Percentiles rank a stretch among this genome's conserved stretches.
These are phyloP conservation scores for Leptosomus discolor DNA, from an alignment of 2,113 vertebrate genomes.

Conservation along the genomic window DNA sequence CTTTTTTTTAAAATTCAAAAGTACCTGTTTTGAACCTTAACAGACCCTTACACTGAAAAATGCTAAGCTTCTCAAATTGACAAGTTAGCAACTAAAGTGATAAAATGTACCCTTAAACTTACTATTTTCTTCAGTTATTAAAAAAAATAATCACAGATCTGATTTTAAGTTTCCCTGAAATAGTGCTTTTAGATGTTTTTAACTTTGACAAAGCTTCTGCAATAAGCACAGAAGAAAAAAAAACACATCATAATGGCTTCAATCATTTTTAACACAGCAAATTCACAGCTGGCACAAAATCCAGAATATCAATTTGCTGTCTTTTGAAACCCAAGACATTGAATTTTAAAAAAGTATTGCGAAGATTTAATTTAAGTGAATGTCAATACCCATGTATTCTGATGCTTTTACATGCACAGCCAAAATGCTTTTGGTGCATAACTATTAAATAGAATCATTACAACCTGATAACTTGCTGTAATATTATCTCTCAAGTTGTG, in stretches of 20 bases:
- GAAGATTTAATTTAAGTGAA: not conserved
- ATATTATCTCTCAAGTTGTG: not conserved
- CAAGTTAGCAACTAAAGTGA: not conserved
- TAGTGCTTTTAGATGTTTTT: not conserved
- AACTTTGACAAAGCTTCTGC: not conserved
- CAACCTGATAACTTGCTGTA: not conserved
- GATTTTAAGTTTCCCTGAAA: not conserved
- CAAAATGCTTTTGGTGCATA: not conserved
- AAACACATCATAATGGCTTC: not conserved
- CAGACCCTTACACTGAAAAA: not conserved
- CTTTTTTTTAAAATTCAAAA: not conserved
- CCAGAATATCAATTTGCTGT: not conserved
- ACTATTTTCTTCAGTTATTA: not conserved
- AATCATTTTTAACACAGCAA: not conserved
- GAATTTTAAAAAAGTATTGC: not conserved
- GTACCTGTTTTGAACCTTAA: not conserved
- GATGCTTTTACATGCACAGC: constrained; percentile 32
- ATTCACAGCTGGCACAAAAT: not conserved
- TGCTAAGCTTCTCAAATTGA: not conserved
- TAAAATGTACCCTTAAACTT: not conserved
- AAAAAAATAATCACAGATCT: not conserved
- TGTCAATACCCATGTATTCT: not conserved
- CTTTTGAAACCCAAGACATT: not conserved
- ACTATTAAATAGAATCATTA: not conserved
- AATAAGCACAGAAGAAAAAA: not conserved